Evolutionary conservation across 92 coral and sea anemone genomes (phyloP), one percentile per base, ranked within the genome.

Genomic region (Scolanthus callimorphus): DNA sequence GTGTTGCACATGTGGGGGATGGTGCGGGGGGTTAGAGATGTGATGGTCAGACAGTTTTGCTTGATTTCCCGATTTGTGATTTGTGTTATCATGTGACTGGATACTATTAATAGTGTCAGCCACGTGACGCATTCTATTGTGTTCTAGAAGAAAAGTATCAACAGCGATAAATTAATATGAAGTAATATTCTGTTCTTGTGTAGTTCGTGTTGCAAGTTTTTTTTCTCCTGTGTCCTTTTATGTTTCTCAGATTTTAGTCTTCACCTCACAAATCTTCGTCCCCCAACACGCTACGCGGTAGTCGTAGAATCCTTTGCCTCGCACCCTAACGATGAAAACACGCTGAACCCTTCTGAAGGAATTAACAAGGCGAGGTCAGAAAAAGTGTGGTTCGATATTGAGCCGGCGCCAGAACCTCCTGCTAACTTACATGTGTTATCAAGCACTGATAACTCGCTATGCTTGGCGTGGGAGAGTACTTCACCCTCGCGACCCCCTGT

Each of bases 1-100:
- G 61, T 85, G n/a, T 59, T 87, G 20, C 90, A 87, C 31, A 51
- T 38, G 11, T 77, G 79, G 56, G 74, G 77, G 22, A 76, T 86
- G 12, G 95, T 86, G 27, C 67, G 41, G 45, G 31, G 22, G 9
- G 47, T 86, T 23, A 34, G 58, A 23, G 31, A 70, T 29, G 55
- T 73, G 17, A 55, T 59, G 8, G 38, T 77, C 27, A 49, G 21
- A 1, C 69, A 73, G n/a, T n/a, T n/a, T n/a, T n/a, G n/a, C 34
- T 26, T 75, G 13, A 72, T 71, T 10, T 80, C 87, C 51, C 58
- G 74, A 8, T 72, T 80, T 19, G 52, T 46, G 52, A 46, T 4
- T 19, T 46, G 52, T n/a, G n/a, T n/a, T n/a, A n/a, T n/a, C n/a
- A n/a, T n/a, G n/a, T n/a, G n/a, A n/a, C n/a, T n/a, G n/a, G n/a